Base-by-base conservation (phyloP, 2,888 invertebrate species). In the Tribolium freemani region DNA sequence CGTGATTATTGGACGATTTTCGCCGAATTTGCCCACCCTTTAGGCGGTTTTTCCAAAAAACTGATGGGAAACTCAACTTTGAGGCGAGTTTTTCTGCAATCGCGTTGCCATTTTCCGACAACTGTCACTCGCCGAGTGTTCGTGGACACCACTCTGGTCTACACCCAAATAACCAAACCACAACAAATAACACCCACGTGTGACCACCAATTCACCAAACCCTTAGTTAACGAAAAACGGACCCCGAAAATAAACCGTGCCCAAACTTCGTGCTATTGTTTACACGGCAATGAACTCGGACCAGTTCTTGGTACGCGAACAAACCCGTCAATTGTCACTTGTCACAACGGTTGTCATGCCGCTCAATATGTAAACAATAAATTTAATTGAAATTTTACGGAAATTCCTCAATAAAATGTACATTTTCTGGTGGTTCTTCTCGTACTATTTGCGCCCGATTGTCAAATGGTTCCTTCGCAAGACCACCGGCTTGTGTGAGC, bases 391-490 rank as follows among this genome's bases (percentile, higher is more conserved):
- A n/a, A 45, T 58, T 58, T 13, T 13, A 13, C 16, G 5, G 1
- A 38, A 38, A 38, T 38, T 38, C 38, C 3, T 8, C 5, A 38
- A 8, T 48, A 72, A 60, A 56, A 82, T 82, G 81, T 80, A 80
- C 66, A 79, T 81, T 10, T 69, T 85, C 26, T 85, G 84, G 87
- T 86, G 89, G 71, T 76, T 89, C 53, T 83, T 91, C 38, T 89
- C 88, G 73, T 92, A 91, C 88, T 94, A 93, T 86, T 86, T 95
- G 56, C 90, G 96, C 80, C 95, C 96, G n/a, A 88, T 96, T 76
- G 88, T 96, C 61, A 98, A 98, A 88, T 96, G 97, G 95, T 92
- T 97, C 83, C 87, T 97, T 21, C 90, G 93, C 73, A 92, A 91
- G 83, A 94, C 95, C 26, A 97, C 97, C 1, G 91, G 93, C 71